Conservation (phyloP, 2,797 vertebrate species). For the Amblyraja radiata region DNA sequence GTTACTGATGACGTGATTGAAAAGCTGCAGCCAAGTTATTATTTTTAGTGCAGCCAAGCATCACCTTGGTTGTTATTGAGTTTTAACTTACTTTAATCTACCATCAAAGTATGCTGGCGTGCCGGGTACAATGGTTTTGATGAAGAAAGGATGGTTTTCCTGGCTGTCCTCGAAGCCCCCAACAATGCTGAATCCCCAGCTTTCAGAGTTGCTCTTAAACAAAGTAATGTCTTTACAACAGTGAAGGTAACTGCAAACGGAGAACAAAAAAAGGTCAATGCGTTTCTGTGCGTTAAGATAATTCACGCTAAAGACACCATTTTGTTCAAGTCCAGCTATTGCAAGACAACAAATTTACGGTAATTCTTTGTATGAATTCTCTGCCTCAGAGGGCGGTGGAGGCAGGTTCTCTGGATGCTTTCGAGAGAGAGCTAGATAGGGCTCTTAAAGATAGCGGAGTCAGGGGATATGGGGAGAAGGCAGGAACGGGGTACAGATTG, state of each 20-base stretch:
- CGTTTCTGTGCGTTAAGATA: not conserved
- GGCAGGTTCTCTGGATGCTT: too few relatives aligned
- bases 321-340: not conserved
- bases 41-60: not conserved
- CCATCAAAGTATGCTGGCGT: conserved; percentile 81
- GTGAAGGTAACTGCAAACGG: conserved; percentile 69
- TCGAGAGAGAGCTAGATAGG: too few relatives aligned
- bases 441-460: too few relatives aligned
- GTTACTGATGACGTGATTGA: too few relatives aligned
- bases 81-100: conserved; percentile 74
- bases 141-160: conserved; percentile 88
- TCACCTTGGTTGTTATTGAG: not conserved
- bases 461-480: too few relatives aligned
- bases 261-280: not conserved
- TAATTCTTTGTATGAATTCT: too few relatives aligned
- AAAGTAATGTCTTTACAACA: conserved; percentile 82
- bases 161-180: conserved; percentile 84
- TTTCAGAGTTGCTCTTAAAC: conserved; percentile 78
- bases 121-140: conserved; percentile 90
- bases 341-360: not conserved
- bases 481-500: too few relatives aligned
- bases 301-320: not conserved
- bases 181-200: conserved; percentile 93
- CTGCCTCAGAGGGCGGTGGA: too few relatives aligned
- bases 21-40: not conserved